These are phyloP conservation scores for Allygus modestus DNA, from an alignment of 2,888 invertebrate species.

Conservation along the genomic window DNA sequence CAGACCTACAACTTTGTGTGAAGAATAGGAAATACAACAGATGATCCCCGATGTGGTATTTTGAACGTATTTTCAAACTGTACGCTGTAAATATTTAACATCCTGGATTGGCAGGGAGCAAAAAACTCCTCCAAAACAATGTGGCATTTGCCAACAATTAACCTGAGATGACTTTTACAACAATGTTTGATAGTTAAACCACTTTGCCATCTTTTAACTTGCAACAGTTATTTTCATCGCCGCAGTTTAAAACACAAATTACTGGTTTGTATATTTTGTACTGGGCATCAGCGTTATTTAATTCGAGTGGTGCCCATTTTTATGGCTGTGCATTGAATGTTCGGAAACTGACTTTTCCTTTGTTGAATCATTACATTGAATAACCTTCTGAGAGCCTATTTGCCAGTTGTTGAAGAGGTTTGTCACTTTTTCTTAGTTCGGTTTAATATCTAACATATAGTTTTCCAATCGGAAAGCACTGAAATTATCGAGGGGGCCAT, in stretches of 20 bases:
- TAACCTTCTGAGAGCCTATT: conserved; percentile 34
- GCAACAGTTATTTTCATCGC: conserved; percentile 43
- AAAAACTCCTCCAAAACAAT: conserved; percentile 7
- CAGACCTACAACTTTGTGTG: conserved; percentile 44
- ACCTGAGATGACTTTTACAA: neutral
- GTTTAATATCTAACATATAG: conserved; percentile 68
- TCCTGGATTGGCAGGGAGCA: conserved; percentile 27
- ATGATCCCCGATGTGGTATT: neutral
- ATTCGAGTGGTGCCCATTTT: conserved; percentile 1
- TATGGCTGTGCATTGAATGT: neutral
- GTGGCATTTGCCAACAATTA: conserved; percentile 36
- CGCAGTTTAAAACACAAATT: neutral
- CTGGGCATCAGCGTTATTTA: neutral
- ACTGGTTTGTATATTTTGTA: conserved; percentile 8
- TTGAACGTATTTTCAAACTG: conserved; percentile 34
- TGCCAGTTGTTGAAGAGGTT: conserved; percentile 57
- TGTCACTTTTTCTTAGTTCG: conserved; percentile 60
- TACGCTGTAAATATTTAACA: neutral
- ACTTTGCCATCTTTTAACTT: conserved; percentile 39
- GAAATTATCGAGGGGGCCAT: conserved; percentile 68
- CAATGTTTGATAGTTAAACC: neutral
- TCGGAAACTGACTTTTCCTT: neutral
- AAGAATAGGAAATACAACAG: conserved; percentile 18
- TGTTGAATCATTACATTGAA: neutral
- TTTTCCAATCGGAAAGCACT: conserved; percentile 69